These are phyloP conservation scores for Gobius niger DNA, from an alignment of 2,113 vertebrate species.

Conservation along the genomic window DNA sequence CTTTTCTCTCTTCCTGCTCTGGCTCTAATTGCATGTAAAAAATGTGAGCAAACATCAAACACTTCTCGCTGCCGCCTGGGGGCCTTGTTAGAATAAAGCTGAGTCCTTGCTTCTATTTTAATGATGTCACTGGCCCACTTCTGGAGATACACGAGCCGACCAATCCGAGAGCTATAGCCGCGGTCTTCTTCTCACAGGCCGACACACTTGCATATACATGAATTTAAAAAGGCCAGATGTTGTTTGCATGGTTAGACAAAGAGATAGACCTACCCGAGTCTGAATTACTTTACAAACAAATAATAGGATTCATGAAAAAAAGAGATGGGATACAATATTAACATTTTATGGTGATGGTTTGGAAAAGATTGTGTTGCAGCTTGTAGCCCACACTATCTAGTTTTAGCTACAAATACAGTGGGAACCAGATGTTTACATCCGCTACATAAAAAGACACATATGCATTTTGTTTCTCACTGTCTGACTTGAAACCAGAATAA, in stretches of 20 bases:
- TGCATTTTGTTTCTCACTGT: too few relatives aligned
- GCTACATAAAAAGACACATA: too few relatives aligned
- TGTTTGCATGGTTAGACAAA: neutral
- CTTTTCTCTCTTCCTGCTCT: neutral
- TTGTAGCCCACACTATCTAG: too few relatives aligned
- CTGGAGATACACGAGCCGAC: neutral
- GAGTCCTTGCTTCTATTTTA: constrained; percentile 53
- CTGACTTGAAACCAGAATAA: too few relatives aligned
- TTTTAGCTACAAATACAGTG: too few relatives aligned
- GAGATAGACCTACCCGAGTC: neutral
- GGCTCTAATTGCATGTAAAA: constrained; percentile 17
- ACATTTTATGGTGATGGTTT: neutral
- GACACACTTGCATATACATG: constrained; percentile 1
- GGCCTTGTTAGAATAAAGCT: constrained; percentile 57
- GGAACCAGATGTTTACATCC: too few relatives aligned
- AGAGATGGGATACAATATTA: neutral
- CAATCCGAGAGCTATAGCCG: constrained; percentile 8
- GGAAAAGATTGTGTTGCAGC: too few relatives aligned
- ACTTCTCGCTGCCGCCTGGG: constrained; percentile 29
- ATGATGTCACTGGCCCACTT: constrained; percentile 23
- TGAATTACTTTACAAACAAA: neutral
- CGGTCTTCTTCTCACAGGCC: constrained; percentile 4
- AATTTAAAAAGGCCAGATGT: neutral
- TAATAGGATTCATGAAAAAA: neutral
- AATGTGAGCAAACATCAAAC: constrained; percentile 39